Conservation (phyloP, 2,888 invertebrate species). For the Parnassius apollo region DNA sequence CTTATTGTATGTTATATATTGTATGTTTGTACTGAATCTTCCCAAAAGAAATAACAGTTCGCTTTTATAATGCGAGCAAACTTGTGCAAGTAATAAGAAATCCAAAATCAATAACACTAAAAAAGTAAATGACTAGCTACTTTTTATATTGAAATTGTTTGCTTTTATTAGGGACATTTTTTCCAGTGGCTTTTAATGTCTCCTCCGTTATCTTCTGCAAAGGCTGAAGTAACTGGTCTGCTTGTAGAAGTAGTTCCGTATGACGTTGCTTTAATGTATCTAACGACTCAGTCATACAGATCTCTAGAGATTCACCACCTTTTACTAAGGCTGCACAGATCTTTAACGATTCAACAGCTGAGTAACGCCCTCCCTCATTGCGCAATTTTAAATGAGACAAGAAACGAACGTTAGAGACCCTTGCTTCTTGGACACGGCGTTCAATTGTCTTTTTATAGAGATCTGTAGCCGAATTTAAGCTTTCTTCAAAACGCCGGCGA, state of each 20-base stretch:
- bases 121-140: conserved; percentile 9
- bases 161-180: conserved; percentile 35
- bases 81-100: too few species aligned
- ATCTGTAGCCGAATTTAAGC: conserved; percentile 45
- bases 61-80: too few species aligned
- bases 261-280: conserved; percentile 51
- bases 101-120: too few species aligned
- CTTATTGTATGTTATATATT: too few species aligned
- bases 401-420: conserved; percentile 62
- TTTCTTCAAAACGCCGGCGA: conserved; percentile 51
- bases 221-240: conserved; percentile 48
- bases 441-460: conserved; percentile 46
- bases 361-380: conserved; percentile 56
- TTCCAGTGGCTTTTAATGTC: conserved; percentile 37
- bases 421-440: conserved; percentile 54
- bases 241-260: conserved; percentile 44
- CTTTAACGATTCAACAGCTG: conserved; percentile 52
- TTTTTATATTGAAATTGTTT: conserved; percentile 34
- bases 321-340: conserved; percentile 44
- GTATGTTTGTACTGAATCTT: too few species aligned
- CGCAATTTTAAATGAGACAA: conserved; percentile 53
- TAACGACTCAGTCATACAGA: conserved; percentile 39
- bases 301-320: conserved; percentile 55
- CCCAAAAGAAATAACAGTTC: too few species aligned
- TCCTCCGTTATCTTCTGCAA: conserved; percentile 48